Evolutionary conservation across 2,888 invertebrate genomes (phyloP), one percentile per base, ranked within the genome.

Genomic region (Nomada fabriciana): DNA sequence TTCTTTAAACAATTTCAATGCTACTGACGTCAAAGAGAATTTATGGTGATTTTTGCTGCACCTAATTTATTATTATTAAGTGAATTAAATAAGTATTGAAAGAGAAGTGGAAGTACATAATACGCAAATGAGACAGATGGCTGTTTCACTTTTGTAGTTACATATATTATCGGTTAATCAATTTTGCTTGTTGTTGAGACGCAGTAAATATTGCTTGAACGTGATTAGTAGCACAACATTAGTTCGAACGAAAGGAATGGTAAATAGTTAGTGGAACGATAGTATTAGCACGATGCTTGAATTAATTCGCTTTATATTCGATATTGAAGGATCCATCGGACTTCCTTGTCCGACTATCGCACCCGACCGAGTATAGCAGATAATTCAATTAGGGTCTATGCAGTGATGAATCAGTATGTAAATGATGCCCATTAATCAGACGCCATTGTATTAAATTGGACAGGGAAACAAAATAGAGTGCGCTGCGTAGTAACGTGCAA

Each of bases 391-490:
- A 36, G 15, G 60, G 42, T 36, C 18, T 63, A 73, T 50, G 55
- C 29, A n/a, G 57, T 61, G 63, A 77, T 75, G 75, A 57, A 77
- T 73, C 67, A 61, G 68, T 77, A 80, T 82, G 87, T 76, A 87
- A 86, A 87, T 84, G 82, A 80, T 74, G 80, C 15, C 69, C 60
- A 68, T 80, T 80, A 82, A 86, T 87, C 80, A 80, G 84, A 76
- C 25, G 72, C 67, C 86, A 77, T 75, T 76, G 60, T 57, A 68
- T 59, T 74, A 52, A 65, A 76, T 64, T 60, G 71, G 29, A 57
- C 20, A 47, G 29, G 36, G 70, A 67, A 73, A 82, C 73, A 74
- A 85, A 82, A 68, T 53, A 18, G 47, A 4, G 36, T n/a, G 11
- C 29, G 10, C 47, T 25, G 15, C 15, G 29, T 29, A 29, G 25